Evolutionary conservation across 2,113 vertebrate genomes (phyloP), one percentile per base, ranked within the genome.

Genomic region (Takifugu flavidus): DNA sequence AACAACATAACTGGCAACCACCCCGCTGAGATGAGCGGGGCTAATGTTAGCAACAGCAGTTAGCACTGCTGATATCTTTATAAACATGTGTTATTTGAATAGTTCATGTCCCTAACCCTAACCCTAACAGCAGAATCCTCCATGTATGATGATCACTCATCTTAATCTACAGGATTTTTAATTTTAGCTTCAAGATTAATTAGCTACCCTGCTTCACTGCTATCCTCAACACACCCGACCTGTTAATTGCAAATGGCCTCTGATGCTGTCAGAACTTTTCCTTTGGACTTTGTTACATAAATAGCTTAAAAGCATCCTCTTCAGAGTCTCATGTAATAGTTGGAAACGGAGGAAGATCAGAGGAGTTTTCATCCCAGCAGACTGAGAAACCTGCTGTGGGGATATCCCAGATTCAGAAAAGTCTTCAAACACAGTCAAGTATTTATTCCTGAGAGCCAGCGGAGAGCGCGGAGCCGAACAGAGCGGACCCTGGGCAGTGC

Each of bases 371-470:
- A 65, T 25, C 53, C 62, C 49, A 28, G 65, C 49, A 51, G 62
- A 54, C 46, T 44, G 59, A 63, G 2, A 27, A 72, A 54, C 53
- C 5, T 25, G 50, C 47, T 39, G 31, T 26, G 64, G 42, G 49
- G 55, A 52, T 63, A 67, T 59, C 8, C 34, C 34, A 75, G 28
- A 51, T 50, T 34, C 25, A 63, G 52, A 58, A 78, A 78, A 55
- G 15, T 42, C 57, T 67, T 49, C 53, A 74, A 70, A 72, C 59
- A 62, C 58, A 76, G 70, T 73, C 29, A 62, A 65, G 63, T 62
- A 72, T 70, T 78, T 74, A 62, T 83, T 67, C 67, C 60, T 64
- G 43, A 72, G 59, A 72, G 50, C 53, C 58, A 75, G 55, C 53
- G 50, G 44, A 51, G 39, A 55, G 46, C 49, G n/a, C 51, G 50